Conservation (phyloP, 2,797 vertebrate genomes). For the Ficedula albicollis region DNA sequence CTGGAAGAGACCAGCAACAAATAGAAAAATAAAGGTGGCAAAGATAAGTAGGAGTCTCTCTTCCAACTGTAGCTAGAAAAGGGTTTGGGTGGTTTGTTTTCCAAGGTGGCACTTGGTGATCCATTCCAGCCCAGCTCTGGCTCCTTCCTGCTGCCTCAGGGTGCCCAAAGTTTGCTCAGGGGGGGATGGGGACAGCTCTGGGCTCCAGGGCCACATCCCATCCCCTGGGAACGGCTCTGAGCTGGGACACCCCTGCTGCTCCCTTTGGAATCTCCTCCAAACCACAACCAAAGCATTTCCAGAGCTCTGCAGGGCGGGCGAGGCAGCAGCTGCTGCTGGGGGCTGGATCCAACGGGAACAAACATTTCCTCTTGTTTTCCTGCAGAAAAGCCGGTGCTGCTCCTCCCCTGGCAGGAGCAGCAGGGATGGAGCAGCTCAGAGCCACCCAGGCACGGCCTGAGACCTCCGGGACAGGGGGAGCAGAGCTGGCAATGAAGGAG, state of each 20-base stretch:
- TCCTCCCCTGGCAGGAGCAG: neutral
- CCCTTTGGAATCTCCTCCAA: neutral
- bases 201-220: neutral
- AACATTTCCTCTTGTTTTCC: neutral
- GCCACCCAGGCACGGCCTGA: neutral
- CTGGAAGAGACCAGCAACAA: neutral
- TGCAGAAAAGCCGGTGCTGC: neutral
- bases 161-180: neutral
- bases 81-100: neutral
- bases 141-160: neutral
- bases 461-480: neutral
- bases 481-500: neutral
- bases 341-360: neutral
- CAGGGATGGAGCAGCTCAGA: neutral
- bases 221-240: neutral
- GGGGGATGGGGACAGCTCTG: neutral
- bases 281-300: neutral
- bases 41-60: neutral
- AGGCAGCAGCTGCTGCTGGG: neutral
- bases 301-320: neutral
- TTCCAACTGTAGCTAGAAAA: neutral
- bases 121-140: neutral
- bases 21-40: conserved; percentile 10
- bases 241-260: neutral
- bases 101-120: conserved; percentile 61